Evolutionary conservation across 2,797 vertebrate species (phyloP), one percentile per base, ranked within the genome.

Genomic region (Iguana delicatissima): DNA sequence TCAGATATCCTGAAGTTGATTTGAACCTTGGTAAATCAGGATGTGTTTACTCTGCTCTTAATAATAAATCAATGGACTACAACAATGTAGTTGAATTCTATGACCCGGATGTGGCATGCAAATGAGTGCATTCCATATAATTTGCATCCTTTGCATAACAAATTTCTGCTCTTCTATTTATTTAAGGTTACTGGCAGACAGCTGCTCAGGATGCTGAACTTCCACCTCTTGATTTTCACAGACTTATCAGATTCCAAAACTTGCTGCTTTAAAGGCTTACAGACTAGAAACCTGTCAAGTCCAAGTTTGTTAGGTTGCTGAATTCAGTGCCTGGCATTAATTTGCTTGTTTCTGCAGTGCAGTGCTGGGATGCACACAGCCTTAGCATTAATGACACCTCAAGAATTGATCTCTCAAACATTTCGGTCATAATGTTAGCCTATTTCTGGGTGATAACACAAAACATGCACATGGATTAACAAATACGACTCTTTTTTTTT

Each of bases 391-490:
- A 46, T 29, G 16, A 82, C 50, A 83, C 32, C 80, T 67, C 29
- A 64, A 86, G 6, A n/a, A 16, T n/a, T 26, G 9, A 32, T 38
- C 26, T 80, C 42, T 72, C 84, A n/a, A n/a, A 77, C 13, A 35
- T 26, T 42, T 26, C 0, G 79, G 26, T 74, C 77, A 62, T 46
- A 50, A 86, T 38, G 76, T 67, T 52, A 76, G n/a, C 72, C 7
- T 82, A 77, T 62, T 13, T 67, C 67, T 52, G n/a, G 81, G 50
- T 42, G 26, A 87, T 42, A 80, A 80, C 77, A 87, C 42, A 87
- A 89, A 80, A 85, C 69, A 42, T 83, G 80, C 67, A 22, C 57
- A 29, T 79, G n/a, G 69, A 55, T 82, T 42, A 74, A 73, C 10
- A 14, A 3, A 72, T 73, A 83, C 87, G 83, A 89, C 59, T 74